Base-by-base conservation (phyloP, 2,888 invertebrate species). In the Cenopis cana region DNA sequence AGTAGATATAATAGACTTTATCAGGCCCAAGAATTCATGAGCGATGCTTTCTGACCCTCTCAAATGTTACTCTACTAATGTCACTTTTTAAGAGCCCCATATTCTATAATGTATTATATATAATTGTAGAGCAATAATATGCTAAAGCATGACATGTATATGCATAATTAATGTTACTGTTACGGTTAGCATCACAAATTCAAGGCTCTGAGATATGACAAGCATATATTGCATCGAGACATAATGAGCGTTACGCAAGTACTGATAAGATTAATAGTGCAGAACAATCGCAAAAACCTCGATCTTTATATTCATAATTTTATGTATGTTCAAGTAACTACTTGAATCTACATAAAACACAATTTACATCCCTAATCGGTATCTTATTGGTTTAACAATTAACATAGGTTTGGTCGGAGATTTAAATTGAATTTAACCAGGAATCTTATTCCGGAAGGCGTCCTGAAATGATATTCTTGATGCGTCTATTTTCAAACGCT, bases 221-320 rank as follows among this genome's bases (percentile, higher is more conserved):
- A n/a, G 46, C 46, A 46, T 46, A n/a, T 46, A 46, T 50, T 50
- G 18, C 50, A 50, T 50, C 18, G 18, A 10, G 50, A 50, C 50
- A 50, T 50, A 50, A 50, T 4, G 18, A 18, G 18, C 50, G 11
- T 50, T n/a, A n/a, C n/a, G n/a, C n/a, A n/a, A n/a, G 18, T 50
- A 50, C 50, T 50, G 50, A 50, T 50, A 50, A 50, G 50, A 50
- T 50, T 50, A 50, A 50, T 50, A 18, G 17, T 50, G 50, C 50
- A 50, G 18, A 50, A 50, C 50, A 50, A 50, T 50, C 50, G 50
- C 50, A 18, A 18, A 10, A 50, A 50, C 50, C 18, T 50, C 17
- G 50, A 17, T 50, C 50, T 11, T 50, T 4, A 24, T 24, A 24
- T 24, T 10, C 50, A 8, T 18, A 11, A 50, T 50, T 18, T 18